Evolutionary conservation across 2,888 invertebrate species (phyloP).

Genomic region (Andricus curvator): DNA sequence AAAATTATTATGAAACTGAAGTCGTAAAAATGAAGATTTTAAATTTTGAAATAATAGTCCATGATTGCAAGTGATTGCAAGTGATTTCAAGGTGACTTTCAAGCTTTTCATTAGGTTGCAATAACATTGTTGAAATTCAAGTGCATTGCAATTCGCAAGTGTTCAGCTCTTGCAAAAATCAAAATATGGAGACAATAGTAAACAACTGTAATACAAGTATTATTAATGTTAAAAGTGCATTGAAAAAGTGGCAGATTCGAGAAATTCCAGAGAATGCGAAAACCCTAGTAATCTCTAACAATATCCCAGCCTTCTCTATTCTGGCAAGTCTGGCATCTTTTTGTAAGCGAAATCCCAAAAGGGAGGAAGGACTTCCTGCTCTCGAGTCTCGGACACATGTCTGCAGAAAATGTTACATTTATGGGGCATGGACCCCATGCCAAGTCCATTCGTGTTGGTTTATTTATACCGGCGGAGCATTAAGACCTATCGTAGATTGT

Average conservation of each 20-base stretch:
- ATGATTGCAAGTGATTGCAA: too few species aligned
- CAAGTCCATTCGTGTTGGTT: slow-evolving; percentile 65
- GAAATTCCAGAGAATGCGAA: background rate
- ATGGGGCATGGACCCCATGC: slow-evolving; percentile 68
- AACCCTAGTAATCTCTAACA: background rate
- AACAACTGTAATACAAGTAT: too few species aligned
- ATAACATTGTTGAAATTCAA: too few species aligned
- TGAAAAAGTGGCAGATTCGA: slow-evolving; percentile 12
- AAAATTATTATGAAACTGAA: too few species aligned
- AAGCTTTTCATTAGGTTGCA: too few species aligned
- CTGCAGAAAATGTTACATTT: slow-evolving; percentile 61
- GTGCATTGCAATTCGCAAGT: too few species aligned
- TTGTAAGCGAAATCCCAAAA: slow-evolving; percentile 2
- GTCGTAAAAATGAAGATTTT: too few species aligned
- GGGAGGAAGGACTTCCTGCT: slow-evolving; percentile 53
- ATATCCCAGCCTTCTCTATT: slow-evolving; percentile 13
- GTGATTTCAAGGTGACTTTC: too few species aligned
- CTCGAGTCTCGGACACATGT: slow-evolving; percentile 48
- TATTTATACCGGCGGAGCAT: slow-evolving; percentile 58
- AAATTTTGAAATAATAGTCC: too few species aligned
- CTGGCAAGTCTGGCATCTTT: slow-evolving; percentile 21
- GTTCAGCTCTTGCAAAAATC: too few species aligned
- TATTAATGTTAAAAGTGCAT: too few species aligned
- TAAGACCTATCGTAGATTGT: slow-evolving; percentile 38
- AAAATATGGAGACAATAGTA: too few species aligned